Base-by-base conservation (phyloP, 2,888 invertebrate genomes). In the Orthonychiurus folsomi region DNA sequence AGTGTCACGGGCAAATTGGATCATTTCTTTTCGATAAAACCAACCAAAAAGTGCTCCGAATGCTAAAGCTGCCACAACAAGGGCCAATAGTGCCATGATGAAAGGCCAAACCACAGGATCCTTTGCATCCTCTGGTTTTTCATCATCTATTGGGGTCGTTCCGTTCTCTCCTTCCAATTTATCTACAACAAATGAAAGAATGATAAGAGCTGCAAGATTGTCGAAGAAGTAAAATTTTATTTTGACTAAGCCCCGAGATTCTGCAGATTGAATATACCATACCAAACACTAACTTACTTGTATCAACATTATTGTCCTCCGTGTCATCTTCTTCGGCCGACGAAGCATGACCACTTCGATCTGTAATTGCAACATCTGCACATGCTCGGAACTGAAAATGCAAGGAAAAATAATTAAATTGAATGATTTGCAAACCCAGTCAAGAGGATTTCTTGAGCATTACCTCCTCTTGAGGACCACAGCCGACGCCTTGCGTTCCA, bases 401-500 rank as follows among this genome's bases (percentile, higher is more conserved):
- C n/a, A n/a, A n/a, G 50, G 66, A 63, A 21, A 20, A 18, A 57
- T 24, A 59, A 18, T 21, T 28, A 48, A 47, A 28, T n/a, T 25
- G n/a, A 26, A 50, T 28, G 25, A 23, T 37, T 50, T 54, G 26
- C 28, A 56, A 18, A 21, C 18, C 21, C 52, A 21, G 20, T 27
- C 26, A 26, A 25, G 50, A 27, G 62, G 63, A n/a, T 66, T 54
- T 65, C 64, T 48, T 66, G 62, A 9, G 64, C 67, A 56, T 82
- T 74, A 92, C 91, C 74, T 91, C 89, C 76, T 92, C 92, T 75
- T 92, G 92, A 0, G 87, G 87, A 0, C 92, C 92, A 74, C 92
- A 92, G 0, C 92, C 92, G 0, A 92, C 86, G 0, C 86, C 86
- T 88, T 56, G 83, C 73, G 2, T 75, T 72, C 65, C 74, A 72